Evolutionary conservation across 2,797 vertebrate species (phyloP).

Genomic region (Salmo trutta): DNA sequence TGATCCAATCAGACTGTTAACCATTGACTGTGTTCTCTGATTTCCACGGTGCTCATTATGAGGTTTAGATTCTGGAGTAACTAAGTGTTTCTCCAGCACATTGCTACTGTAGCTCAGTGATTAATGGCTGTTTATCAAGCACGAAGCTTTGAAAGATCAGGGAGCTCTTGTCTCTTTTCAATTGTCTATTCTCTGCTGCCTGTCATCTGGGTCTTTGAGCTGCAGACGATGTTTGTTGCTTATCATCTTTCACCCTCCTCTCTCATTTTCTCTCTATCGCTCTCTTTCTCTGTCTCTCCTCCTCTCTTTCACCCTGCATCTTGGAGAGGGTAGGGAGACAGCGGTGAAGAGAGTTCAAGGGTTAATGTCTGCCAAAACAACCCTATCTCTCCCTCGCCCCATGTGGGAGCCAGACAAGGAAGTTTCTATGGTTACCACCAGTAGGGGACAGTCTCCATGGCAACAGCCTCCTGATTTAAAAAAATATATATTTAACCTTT

Average conservation of each 20-base stretch:
- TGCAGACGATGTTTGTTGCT: neutral
- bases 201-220: conserved; percentile 9
- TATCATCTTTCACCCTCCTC: neutral
- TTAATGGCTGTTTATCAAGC: conserved; percentile 4
- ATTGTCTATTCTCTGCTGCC: neutral
- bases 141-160: neutral
- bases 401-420: conserved; percentile 29
- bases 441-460: conserved; percentile 66
- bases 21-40: conserved; percentile 1
- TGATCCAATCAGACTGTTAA: neutral
- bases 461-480: conserved; percentile 52
- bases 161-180: neutral
- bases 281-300: too few relatives aligned
- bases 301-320: neutral
- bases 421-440: conserved; percentile 72
- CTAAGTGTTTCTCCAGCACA: neutral
- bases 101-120: neutral
- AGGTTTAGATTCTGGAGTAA: neutral
- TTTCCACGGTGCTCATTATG: neutral
- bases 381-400: neutral
- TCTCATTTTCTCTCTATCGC: conserved; percentile 15
- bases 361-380: conserved; percentile 51
- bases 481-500: too few relatives aligned
- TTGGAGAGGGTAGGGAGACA: conserved; percentile 13
- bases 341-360: conserved; percentile 52